Conservation (phyloP, 37 sponge, comb jelly and placozoan genomes). For the Chondrosia reniformis region DNA sequence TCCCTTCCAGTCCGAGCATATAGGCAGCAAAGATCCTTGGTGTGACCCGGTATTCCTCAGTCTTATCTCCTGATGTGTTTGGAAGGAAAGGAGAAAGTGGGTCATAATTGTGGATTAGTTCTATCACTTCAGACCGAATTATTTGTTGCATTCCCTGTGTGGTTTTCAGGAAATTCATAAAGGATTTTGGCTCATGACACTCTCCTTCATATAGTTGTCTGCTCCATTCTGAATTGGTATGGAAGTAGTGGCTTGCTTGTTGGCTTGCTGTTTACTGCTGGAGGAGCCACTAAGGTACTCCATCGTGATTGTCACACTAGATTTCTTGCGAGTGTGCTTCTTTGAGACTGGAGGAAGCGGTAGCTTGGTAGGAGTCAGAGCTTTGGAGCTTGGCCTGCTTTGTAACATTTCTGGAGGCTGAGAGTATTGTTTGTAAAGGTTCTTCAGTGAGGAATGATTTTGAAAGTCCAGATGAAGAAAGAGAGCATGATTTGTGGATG, state of each 20-base stretch:
- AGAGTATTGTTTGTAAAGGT: too few species aligned
- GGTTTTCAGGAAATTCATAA: constrained; percentile 25
- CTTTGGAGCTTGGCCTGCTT: too few species aligned
- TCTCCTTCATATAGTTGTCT: neutral
- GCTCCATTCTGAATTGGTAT: neutral
- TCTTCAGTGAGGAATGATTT: too few species aligned
- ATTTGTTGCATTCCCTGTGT: constrained; percentile 15
- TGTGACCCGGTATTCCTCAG: neutral
- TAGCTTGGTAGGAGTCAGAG: too few species aligned
- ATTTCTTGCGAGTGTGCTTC: neutral
- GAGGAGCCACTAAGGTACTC: constrained; percentile 11
- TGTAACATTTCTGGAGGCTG: too few species aligned
- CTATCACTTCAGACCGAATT: constrained; percentile 2
- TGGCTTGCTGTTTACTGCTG: neutral
- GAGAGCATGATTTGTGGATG: too few species aligned
- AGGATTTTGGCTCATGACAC: constrained; percentile 30
- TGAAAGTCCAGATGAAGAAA: too few species aligned
- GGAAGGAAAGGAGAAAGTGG: neutral
- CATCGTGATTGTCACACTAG: constrained; percentile 17
- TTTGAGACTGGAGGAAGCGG: too few species aligned
- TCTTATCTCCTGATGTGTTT: neutral
- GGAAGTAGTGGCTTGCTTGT: neutral
- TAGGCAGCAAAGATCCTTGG: constrained; percentile 42
- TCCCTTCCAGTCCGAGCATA: constrained; percentile 26
- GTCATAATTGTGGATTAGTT: constrained; percentile 26